These are phyloP conservation scores for Carollia perspicillata DNA, from an alignment of 2,113 vertebrate genomes.

Conservation along the genomic window DNA sequence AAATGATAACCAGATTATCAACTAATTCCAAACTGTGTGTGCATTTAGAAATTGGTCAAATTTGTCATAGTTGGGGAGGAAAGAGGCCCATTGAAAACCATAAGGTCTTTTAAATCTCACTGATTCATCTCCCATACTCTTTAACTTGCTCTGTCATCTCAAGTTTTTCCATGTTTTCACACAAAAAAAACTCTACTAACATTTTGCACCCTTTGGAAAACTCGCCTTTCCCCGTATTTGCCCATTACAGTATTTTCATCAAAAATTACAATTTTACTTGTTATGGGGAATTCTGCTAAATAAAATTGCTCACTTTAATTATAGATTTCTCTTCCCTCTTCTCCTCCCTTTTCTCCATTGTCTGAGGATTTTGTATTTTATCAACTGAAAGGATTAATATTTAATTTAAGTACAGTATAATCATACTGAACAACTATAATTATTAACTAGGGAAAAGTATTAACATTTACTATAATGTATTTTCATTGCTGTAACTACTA, in stretches of 20 bases:
- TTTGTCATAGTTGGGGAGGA: not conserved
- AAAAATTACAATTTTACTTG: not conserved
- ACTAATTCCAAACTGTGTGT: not conserved
- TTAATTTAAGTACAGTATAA: not conserved
- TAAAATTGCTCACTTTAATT: not conserved
- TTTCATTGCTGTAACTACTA: not conserved
- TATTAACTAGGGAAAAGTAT: not conserved
- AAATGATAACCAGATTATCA: not conserved
- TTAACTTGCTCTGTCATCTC: not conserved
- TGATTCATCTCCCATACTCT: not conserved
- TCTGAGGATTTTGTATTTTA: not conserved
- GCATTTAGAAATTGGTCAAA: not conserved
- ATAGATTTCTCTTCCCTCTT: not conserved
- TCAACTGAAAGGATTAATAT: not conserved
- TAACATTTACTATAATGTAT: not conserved
- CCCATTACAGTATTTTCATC: not conserved
- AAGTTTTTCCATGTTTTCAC: not conserved
- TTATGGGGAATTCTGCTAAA: not conserved
- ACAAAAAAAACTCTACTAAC: not conserved
- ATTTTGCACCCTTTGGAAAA: not conserved
- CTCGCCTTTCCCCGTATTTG: not conserved
- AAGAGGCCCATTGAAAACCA: not conserved
- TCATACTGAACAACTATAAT: not conserved
- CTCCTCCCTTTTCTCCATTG: not conserved
- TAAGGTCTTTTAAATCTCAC: not conserved